Evolutionary conservation across 2,113 vertebrate genomes (phyloP).

Genomic region (Tragelaphus scriptus): DNA sequence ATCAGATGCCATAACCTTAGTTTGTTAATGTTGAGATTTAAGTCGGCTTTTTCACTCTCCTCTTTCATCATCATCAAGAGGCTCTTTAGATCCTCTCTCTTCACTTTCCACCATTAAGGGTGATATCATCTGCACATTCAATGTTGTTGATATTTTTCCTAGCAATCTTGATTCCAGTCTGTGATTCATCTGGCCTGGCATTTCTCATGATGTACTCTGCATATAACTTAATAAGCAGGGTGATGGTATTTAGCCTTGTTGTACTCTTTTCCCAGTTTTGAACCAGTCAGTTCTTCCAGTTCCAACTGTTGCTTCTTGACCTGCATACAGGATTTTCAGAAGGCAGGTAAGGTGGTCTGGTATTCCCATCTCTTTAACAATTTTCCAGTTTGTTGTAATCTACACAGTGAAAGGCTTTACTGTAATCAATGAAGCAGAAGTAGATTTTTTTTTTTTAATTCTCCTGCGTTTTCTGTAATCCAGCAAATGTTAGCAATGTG

Average conservation of each 20-base stretch:
- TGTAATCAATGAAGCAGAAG: background rate
- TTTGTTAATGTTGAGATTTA: background rate
- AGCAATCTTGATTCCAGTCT: background rate
- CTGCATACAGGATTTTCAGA: background rate
- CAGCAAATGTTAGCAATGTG: background rate
- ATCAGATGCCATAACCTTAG: background rate
- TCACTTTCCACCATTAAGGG: background rate
- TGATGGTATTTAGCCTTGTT: background rate
- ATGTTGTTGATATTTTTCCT: background rate
- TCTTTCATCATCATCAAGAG: background rate
- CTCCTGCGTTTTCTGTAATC: background rate
- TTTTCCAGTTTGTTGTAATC: background rate
- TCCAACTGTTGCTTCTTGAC: background rate
- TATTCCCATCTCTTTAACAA: background rate
- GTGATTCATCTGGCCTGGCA: background rate
- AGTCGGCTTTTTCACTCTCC: background rate
- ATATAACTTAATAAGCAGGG: background rate
- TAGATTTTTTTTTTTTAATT: background rate
- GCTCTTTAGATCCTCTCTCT: background rate
- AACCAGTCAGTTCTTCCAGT: background rate
- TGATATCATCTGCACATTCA: background rate
- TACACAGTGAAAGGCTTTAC: background rate
- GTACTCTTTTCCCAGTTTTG: background rate
- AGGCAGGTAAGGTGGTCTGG: background rate
- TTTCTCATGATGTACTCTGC: background rate